A percentile compares a stretch with the other conserved stretches of the same genome.
These are phyloP conservation scores for Girardia tigrina DNA, from an alignment of 2,888 invertebrate species.

Conservation along the genomic window DNA sequence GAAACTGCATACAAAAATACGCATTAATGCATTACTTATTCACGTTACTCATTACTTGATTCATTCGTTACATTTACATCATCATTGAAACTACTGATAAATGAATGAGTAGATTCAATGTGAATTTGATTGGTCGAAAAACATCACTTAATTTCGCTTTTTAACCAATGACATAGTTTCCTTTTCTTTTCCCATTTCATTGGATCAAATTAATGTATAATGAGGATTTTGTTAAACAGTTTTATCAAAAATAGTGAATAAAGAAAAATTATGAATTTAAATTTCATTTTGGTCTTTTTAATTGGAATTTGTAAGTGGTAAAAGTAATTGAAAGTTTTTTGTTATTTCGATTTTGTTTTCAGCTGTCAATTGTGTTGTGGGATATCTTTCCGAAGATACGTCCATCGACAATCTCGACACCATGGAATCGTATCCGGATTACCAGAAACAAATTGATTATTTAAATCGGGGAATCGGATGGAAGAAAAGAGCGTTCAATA, in stretches of 20 bases:
- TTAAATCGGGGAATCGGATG: background rate
- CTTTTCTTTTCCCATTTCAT: background rate
- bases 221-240: background rate
- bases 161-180: background rate
- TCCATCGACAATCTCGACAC: background rate
- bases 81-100: too few species aligned
- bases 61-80: too few species aligned
- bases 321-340: background rate
- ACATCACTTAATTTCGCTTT: too few species aligned
- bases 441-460: background rate
- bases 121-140: too few species aligned
- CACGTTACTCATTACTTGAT: too few species aligned
- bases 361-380: background rate
- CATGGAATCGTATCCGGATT: background rate
- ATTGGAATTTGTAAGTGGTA: constrained; percentile 1
- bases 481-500: background rate
- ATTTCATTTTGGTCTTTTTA: background rate
- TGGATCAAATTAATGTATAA: background rate
- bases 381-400: background rate
- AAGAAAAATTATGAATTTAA: background rate
- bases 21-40: too few species aligned
- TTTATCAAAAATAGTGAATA: background rate
- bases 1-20: background rate
- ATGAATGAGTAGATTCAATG: too few species aligned
- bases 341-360: background rate